These are phyloP conservation scores for Liposcelis brunnea DNA, from an alignment of 2,888 invertebrate genomes.

Conservation along the genomic window DNA sequence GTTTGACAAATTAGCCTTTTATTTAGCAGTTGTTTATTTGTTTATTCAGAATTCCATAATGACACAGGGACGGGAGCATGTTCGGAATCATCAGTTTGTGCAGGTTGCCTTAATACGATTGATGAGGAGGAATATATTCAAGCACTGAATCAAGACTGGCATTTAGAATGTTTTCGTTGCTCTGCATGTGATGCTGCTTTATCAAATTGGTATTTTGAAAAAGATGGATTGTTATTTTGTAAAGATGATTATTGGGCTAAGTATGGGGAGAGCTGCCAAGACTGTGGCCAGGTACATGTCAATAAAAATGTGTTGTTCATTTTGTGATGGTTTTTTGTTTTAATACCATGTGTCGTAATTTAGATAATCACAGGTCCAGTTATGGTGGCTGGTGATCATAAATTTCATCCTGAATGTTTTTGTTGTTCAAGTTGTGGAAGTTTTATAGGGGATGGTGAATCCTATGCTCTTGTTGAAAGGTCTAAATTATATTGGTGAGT, in stretches of 20 bases:
- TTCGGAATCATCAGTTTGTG: conserved; percentile 29
- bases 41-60: too few relatives aligned
- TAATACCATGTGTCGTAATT: conserved; percentile 12
- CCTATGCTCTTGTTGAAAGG: conserved; percentile 80
- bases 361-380: conserved; percentile 65
- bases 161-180: conserved; percentile 81
- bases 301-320: background rate
- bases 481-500: conserved; percentile 70
- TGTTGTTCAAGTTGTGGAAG: conserved; percentile 63
- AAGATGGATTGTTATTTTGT: conserved; percentile 74
- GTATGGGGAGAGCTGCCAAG: conserved; percentile 78
- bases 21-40: too few relatives aligned
- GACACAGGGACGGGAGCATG: too few relatives aligned
- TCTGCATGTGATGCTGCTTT: conserved; percentile 74
- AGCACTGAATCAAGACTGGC: conserved; percentile 73
- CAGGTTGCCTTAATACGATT: conserved; percentile 56
- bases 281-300: conserved; percentile 55
- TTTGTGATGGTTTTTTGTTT: background rate
- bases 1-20: too few relatives aligned
- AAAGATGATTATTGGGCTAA: conserved; percentile 75
- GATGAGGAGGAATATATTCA: conserved; percentile 63
- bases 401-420: conserved; percentile 93
- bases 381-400: conserved; percentile 88
- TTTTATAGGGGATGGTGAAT: conserved; percentile 82
- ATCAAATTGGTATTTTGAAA: conserved; percentile 86